Conservation (phyloP, 2,888 invertebrate species). For the Opisthograptis luteolata region DNA sequence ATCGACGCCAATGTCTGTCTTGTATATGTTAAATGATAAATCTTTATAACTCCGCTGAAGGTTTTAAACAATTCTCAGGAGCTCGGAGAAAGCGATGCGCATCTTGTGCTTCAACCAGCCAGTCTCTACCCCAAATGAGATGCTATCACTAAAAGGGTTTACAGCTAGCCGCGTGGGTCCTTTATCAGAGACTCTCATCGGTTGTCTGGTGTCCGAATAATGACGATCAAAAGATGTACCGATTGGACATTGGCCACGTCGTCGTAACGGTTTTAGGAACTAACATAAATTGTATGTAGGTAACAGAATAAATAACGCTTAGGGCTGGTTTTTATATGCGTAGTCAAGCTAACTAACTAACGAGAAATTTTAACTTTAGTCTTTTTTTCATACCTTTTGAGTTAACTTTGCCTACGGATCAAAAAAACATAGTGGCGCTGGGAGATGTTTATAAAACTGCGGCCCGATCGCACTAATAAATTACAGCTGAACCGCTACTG, state of each 20-base stretch:
- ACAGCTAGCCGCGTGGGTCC: conserved; percentile 59
- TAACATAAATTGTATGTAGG: not conserved
- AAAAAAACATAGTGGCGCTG: too few relatives aligned
- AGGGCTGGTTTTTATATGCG: too few relatives aligned
- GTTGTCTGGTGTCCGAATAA: conserved; percentile 44
- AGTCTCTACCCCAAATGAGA: conserved; percentile 52
- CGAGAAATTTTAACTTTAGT: too few relatives aligned
- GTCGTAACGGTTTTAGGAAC: not conserved
- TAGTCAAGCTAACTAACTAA: too few relatives aligned
- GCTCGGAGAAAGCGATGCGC: conserved; percentile 12
- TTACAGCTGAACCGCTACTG: too few relatives aligned
- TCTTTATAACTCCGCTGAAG: too few relatives aligned
- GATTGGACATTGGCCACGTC: conserved; percentile 37
- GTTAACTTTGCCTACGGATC: too few relatives aligned
- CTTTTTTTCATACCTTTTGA: too few relatives aligned
- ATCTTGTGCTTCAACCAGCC: conserved; percentile 41
- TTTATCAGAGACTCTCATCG: conserved; percentile 53
- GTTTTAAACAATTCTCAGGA: not conserved
- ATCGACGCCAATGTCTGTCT: too few relatives aligned
- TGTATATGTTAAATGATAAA: too few relatives aligned
- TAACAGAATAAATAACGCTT: conserved; percentile 19
- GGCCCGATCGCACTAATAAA: too few relatives aligned
- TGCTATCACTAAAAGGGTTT: conserved; percentile 53
- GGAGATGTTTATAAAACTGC: too few relatives aligned
- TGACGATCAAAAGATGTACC: conserved; percentile 43